Base-by-base conservation (phyloP, 1,140 invertebrate genomes). In the Polyergus mexicanus region DNA sequence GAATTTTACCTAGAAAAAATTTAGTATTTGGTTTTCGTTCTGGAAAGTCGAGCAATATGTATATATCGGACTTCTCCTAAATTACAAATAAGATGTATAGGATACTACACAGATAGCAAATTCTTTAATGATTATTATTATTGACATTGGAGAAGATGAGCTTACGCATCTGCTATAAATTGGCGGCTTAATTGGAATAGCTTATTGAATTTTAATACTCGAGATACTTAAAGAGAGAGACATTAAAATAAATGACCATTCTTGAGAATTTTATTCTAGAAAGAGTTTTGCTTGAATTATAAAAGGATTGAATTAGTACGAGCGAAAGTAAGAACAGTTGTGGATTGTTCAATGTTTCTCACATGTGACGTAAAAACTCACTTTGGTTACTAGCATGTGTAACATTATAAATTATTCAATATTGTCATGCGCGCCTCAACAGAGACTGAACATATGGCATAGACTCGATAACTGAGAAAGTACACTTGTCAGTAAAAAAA, bases 361-460 rank as follows among this genome's bases (percentile, higher is more conserved):
- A 68, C 6, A 2, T 19, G 38, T 19, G 25, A 83, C 60, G 19
- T 62, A 74, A 83, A 83, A 60, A 69, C 22, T 58, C 25, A 7
- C 22, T 58, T 60, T 58, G 22, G 32, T 56, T 69, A 56, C 22
- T 28, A 58, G 11, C 28, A 47, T 83, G 2, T 80, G 19, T 25
- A 35, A 74, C 19, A 32, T 74, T 38, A 83, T 83, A 8, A n/a
- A 83, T 83, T 83, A 83, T 74, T 83, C 68, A 83, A 60, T 41
- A 32, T 72, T 22, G 8, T 72, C 16, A 19, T 54, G 25, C 28
- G 69, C 22, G 1, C 1, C 44, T 54, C 16, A 41, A 16, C 32
- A 28, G 22, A 32, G 35, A 8, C 13, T 22, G 58, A 80, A 68
- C 10, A 13, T 51, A 41, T 22, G 16, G 35, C 22, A 75, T 51